These are phyloP conservation scores for Chaetodon trifascialis DNA, from an alignment of 2,113 vertebrate species.

Conservation along the genomic window DNA sequence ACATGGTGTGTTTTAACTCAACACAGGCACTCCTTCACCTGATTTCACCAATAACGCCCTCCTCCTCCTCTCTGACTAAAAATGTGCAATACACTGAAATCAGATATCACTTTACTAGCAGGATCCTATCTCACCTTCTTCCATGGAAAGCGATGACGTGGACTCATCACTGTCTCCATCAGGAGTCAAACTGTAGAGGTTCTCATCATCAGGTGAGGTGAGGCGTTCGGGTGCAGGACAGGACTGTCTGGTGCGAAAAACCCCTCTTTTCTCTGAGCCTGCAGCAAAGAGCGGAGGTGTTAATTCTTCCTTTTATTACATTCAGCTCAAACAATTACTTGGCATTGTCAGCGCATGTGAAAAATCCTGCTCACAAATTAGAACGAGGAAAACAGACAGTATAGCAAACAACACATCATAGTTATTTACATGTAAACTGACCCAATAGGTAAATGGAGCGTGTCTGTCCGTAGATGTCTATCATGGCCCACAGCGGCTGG, in stretches of 20 bases:
- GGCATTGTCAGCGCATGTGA: too few species aligned
- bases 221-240: constrained; percentile 59
- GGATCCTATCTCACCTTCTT: constrained; percentile 35
- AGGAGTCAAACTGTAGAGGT: too few species aligned
- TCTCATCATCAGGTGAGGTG: not conserved
- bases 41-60: not conserved
- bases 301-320: too few species aligned
- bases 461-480: constrained; percentile 90
- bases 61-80: not conserved
- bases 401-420: not conserved
- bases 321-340: too few species aligned
- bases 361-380: not conserved
- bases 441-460: constrained; percentile 83
- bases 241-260: constrained; percentile 54
- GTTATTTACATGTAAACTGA: constrained; percentile 62
- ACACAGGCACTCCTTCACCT: not conserved
- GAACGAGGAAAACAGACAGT: constrained; percentile 1
- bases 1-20: not conserved
- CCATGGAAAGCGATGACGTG: not conserved
- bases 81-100: not conserved
- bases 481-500: constrained; percentile 86
- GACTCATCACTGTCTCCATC: not conserved
- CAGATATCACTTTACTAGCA: not conserved
- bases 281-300: constrained; percentile 10
- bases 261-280: constrained; percentile 74